Evolutionary conservation across 2,888 invertebrate genomes (phyloP).

Genomic region (Catocala fraxini): DNA sequence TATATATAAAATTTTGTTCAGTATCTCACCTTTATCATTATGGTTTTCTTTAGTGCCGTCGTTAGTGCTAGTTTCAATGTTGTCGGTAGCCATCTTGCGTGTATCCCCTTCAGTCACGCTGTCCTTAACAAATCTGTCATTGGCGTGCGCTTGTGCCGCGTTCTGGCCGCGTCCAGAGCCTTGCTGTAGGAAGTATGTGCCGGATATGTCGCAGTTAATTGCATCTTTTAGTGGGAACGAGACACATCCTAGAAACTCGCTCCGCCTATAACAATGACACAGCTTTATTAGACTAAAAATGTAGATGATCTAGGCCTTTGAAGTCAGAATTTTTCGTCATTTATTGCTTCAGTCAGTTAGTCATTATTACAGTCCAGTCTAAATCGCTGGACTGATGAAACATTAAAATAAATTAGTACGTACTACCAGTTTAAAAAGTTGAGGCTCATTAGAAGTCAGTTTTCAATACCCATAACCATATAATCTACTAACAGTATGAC

Average conservation of each 20-base stretch:
- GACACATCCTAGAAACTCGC: slow-evolving; percentile 98
- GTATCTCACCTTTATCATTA: slow-evolving; percentile 74
- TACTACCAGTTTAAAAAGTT: too few species aligned
- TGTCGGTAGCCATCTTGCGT: slow-evolving; percentile 84
- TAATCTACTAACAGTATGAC: too few species aligned
- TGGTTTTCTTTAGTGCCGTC: slow-evolving; percentile 80
- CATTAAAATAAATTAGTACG: too few species aligned
- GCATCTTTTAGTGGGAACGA: slow-evolving; percentile 95
- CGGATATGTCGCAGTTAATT: slow-evolving; percentile 90
- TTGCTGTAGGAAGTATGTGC: slow-evolving; percentile 91
- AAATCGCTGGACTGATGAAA: too few species aligned
- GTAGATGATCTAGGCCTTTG: background rate
- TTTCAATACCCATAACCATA: too few species aligned
- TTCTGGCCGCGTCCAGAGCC: slow-evolving; percentile 63
- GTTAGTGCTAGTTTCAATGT: slow-evolving; percentile 80
- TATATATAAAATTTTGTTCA: background rate
- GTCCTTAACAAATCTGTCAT: slow-evolving; percentile 65
- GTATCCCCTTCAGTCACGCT: slow-evolving; percentile 70
- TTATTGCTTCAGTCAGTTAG: too few species aligned
- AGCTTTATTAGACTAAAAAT: background rate
- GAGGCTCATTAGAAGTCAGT: too few species aligned
- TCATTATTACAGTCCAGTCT: too few species aligned
- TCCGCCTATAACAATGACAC: slow-evolving; percentile 91
- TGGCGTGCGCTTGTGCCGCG: slow-evolving; percentile 61
- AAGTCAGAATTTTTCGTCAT: background rate